A percentile compares a stretch with the other conserved stretches of the same genome.
Evolutionary conservation across 92 coral and sea anemone species (phyloP).

Genomic region (Palythoa grandis): DNA sequence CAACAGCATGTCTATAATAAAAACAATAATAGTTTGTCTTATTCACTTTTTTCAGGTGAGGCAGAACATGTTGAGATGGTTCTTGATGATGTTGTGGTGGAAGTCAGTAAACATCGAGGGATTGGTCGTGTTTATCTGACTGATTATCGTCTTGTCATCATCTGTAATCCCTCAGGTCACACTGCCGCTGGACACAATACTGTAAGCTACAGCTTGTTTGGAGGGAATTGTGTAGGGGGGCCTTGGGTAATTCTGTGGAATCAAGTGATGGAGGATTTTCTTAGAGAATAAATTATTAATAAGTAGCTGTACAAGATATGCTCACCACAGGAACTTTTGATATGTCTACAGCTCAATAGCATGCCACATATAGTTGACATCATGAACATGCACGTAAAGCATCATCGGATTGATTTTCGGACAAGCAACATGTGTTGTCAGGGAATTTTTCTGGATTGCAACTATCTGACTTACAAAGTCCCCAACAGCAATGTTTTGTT

Average conservation of each 20-base stretch:
- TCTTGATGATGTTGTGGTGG: slow-evolving; percentile 92
- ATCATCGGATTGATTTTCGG: too few species aligned
- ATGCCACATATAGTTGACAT: too few species aligned
- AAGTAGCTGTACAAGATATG: too few species aligned
- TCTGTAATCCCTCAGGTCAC: slow-evolving; percentile 80
- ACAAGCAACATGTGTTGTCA: too few species aligned
- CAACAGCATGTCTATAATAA: too few species aligned
- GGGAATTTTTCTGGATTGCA: too few species aligned
- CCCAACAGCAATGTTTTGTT: too few species aligned
- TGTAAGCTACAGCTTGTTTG: slow-evolving; percentile 47
- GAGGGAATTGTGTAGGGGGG: background rate
- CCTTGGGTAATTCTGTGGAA: background rate
- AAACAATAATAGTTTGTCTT: background rate
- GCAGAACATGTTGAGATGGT: slow-evolving; percentile 98
- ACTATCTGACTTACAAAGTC: too few species aligned
- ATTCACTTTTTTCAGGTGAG: slow-evolving; percentile 66
- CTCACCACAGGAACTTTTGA: too few species aligned
- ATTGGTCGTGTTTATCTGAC: slow-evolving; percentile 93
- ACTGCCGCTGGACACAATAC: slow-evolving; percentile 77
- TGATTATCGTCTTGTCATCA: slow-evolving; percentile 83
- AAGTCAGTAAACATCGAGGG: slow-evolving; percentile 95
- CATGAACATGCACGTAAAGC: too few species aligned
- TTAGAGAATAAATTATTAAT: too few species aligned
- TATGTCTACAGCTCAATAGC: too few species aligned
- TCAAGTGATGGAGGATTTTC: background rate